Base-by-base conservation (phyloP, 2,113 vertebrate genomes). In the Prolemur simus region DNA sequence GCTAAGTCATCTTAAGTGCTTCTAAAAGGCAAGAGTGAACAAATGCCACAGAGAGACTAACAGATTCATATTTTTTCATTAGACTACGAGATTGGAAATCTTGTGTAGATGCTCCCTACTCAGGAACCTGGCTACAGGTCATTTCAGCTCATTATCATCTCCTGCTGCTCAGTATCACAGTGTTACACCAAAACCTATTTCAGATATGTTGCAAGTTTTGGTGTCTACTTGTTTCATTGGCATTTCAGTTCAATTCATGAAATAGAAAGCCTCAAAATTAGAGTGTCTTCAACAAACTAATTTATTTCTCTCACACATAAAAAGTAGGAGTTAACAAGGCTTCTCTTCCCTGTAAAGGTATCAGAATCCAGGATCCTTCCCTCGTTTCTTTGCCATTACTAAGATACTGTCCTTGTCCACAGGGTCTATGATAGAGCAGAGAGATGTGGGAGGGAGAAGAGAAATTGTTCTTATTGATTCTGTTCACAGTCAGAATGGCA, bases 281-380 rank as follows among this genome's bases (percentile, higher is more conserved):
- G 2, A 66, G 25, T 64, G 25, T 49, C 47, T 92, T 77, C 80
- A 76, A 37, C 47, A 42, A 87, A 10, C 12, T 74, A 39, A 45
- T 11, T 76, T 76, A 60, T 88, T 89, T 94, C 23, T 37, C 18
- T 56, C 64, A 39, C 37, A 85, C 39, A 91, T 17, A 87, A 77
- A 63, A 82, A 25, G 21, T 37, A 45, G 39, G 37, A 34, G 1
- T 60, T 92, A 89, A 80, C 60, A 78, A 39, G 3, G 20, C 6
- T 84, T 5, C 25, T 91, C n/a, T 81, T 23, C 37, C 68, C 47
- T 80, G 21, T 54, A 54, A 58, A 85, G 11, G 20, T 34, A 21
- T 77, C 37, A 39, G 29, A 32, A 4, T 6, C 45, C 47, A 81
- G 56, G 15, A 27, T 84, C 39, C 8, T 87, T 68, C 56, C 20